Conservation (phyloP, 2,113 vertebrate species). For the Gallinago jamesoni region DNA sequence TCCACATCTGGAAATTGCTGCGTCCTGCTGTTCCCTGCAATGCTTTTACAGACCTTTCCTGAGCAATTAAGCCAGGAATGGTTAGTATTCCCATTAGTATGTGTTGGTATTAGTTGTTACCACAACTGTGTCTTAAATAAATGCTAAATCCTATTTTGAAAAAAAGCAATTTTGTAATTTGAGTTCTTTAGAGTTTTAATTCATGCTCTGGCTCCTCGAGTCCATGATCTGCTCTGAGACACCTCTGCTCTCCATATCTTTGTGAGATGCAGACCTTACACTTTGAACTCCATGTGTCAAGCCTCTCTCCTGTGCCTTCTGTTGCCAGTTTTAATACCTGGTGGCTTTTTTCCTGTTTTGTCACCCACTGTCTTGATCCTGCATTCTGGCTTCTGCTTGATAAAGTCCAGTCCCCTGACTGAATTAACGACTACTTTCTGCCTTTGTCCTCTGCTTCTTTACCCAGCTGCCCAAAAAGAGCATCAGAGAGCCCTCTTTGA, state of each 20-base stretch:
- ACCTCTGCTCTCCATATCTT: not conserved
- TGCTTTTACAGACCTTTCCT: not conserved
- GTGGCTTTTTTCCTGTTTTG: not conserved
- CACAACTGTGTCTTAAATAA: not conserved
- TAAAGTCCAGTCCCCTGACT: not conserved
- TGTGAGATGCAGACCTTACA: not conserved
- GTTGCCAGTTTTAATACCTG: not conserved
- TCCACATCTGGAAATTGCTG: not conserved
- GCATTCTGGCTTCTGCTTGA: not conserved
- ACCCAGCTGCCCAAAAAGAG: not conserved
- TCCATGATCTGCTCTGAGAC: not conserved
- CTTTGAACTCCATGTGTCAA: not conserved
- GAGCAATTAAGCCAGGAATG: not conserved
- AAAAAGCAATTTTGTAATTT: not conserved
- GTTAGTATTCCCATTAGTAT: not conserved
- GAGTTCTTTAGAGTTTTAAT: not conserved
- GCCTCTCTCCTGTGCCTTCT: not conserved
- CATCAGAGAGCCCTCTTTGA: not conserved
- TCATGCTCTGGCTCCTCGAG: rapidly evolving
- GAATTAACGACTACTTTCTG: not conserved
- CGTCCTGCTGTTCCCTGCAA: not conserved
- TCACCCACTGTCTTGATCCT: not conserved
- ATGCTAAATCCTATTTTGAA: not conserved
- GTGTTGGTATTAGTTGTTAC: not conserved
- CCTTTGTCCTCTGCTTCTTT: not conserved